Evolutionary conservation across 2,888 invertebrate genomes (phyloP), one percentile per base, ranked within the genome.

Genomic region (Eugnorisma glareosa): DNA sequence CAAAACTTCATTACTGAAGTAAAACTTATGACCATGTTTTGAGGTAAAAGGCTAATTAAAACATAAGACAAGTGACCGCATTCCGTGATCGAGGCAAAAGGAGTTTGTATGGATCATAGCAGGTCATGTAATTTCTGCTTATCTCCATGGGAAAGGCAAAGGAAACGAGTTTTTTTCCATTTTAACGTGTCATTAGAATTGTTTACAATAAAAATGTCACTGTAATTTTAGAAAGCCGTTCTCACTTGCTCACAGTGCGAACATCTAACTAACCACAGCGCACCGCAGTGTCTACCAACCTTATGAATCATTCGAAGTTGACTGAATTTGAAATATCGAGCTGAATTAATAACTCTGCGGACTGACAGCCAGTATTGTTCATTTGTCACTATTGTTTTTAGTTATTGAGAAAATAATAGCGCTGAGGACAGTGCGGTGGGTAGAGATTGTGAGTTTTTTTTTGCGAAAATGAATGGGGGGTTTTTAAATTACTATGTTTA

Each of bases 241-340:
- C 21, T 15, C 51, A 51, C 24, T 48, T 18, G 21, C 15, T 63
- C 10, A 7, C 8, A 59, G 28, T 35, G 43, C 11, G 8, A 74
- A 80, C 37, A 66, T 18, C n/a, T 48, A n/a, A 59, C n/a, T 48
- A n/a, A 59, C 51, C 61, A 43, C 67, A 61, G 7, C 31, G 4
- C n/a, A 68, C 74, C 57, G 15, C 66, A 82, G 74, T 86, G 72
- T 37, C 13, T n/a, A 59, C 48, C 15, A 11, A 74, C 71, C 86
- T 37, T 78, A 43, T 59, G 59, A 63, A 84, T 67, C 63, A 73
- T 69, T 73, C 69, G 67, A 70, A 76, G 51, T 59, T 68, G 35
- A 70, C 76, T 75, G 70, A 84, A 85, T 87, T 85, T 77, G 82
- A 87, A 86, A 86, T 85, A 85, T 85, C 79, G 82, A 85, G 10